phyloP scores from a whole-genome alignment of 2,888 invertebrate genomes.

The Catocala fraxini region DNA sequence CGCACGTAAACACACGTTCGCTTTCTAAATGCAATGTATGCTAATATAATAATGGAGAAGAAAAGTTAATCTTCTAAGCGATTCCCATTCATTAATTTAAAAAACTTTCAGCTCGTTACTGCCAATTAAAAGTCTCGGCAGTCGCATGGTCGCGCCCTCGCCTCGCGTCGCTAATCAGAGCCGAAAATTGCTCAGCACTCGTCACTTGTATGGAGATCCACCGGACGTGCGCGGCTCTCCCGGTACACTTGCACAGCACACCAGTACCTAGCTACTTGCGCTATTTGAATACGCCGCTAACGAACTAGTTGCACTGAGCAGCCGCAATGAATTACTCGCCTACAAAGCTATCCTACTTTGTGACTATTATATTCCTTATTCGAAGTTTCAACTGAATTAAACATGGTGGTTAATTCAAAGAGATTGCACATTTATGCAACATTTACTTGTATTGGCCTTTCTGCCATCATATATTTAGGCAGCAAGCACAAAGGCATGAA shows the following conservation, averaged over 20 bases:
- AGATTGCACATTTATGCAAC: too few relatives aligned
- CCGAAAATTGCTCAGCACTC: constrained; percentile 70
- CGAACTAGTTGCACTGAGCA: too few relatives aligned
- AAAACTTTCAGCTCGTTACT: constrained; percentile 78
- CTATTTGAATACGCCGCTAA: constrained; percentile 8
- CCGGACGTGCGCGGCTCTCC: not conserved
- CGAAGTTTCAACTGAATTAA: too few relatives aligned
- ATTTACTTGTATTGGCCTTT: too few relatives aligned
- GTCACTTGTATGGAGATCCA: constrained; percentile 23
- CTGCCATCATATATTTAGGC: too few relatives aligned
- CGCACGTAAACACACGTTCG: constrained; percentile 57
- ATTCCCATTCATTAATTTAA: constrained; percentile 76
- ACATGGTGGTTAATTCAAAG: too few relatives aligned
- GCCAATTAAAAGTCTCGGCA: constrained; percentile 76
- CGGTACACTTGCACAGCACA: not conserved
- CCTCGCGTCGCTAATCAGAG: constrained; percentile 68
- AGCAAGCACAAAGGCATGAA: too few relatives aligned
- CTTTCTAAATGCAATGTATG: constrained; percentile 70
- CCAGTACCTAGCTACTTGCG: too few relatives aligned
- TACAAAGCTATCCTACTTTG: too few relatives aligned
- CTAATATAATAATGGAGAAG: constrained; percentile 67
- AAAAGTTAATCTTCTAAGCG: constrained; percentile 63
- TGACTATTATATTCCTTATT: too few relatives aligned
- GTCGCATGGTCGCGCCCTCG: constrained; percentile 30
- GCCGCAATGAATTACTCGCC: too few relatives aligned